Conservation (phyloP, 2,888 invertebrate genomes). For the Hemaris fuciformis region DNA sequence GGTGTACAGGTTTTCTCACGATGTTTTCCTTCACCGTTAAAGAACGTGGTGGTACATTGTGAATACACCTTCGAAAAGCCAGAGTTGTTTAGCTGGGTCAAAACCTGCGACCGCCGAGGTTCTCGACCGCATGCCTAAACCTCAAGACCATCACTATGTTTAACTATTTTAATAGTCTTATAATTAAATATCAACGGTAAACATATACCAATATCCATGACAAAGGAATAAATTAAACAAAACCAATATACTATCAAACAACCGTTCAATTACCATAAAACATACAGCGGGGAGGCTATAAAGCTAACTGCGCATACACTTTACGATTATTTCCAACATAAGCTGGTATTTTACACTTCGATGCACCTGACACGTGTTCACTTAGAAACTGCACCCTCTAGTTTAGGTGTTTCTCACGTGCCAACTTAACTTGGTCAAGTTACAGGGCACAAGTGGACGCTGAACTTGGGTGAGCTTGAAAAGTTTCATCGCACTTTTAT, state of each 20-base stretch:
- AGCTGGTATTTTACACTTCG: slow-evolving; percentile 65
- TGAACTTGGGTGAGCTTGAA: slow-evolving; percentile 75
- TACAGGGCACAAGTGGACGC: slow-evolving; percentile 57
- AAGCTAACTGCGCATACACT: slow-evolving; percentile 49
- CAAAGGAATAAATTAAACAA: slow-evolving; percentile 2
- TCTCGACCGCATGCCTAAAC: too few relatives aligned
- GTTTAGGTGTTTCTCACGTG: not conserved
- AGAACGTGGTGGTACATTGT: too few relatives aligned
- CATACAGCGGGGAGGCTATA: slow-evolving; percentile 33
- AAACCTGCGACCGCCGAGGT: too few relatives aligned
- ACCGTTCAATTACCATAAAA: not conserved
- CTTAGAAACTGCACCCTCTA: not conserved
- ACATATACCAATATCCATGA: not conserved
- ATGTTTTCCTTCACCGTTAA: too few relatives aligned
- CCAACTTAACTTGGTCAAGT: slow-evolving; percentile 24
- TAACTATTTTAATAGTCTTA: too few relatives aligned
- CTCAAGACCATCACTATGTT: too few relatives aligned
- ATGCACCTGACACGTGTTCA: not conserved
- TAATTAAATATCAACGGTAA: not conserved
- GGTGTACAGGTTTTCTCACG: too few relatives aligned
- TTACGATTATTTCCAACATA: slow-evolving; percentile 61
- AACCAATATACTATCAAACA: not conserved
- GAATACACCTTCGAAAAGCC: too few relatives aligned
- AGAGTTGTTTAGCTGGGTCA: too few relatives aligned
- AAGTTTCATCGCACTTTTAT: slow-evolving; percentile 72